Base-by-base conservation (phyloP, 2,888 invertebrate species). In the Meteorus colon region DNA sequence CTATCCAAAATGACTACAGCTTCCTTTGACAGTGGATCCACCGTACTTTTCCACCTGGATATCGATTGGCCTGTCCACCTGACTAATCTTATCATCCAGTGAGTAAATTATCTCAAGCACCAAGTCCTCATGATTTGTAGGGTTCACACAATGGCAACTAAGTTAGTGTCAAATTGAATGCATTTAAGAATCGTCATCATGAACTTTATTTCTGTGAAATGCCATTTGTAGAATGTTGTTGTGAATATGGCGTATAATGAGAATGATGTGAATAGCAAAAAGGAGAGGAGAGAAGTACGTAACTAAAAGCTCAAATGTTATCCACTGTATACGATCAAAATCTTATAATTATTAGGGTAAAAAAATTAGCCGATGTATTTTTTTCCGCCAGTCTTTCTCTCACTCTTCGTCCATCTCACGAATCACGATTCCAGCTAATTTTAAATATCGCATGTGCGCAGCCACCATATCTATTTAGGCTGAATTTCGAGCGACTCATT, bases 1-100 rank as follows among this genome's bases (percentile, higher is more conserved):
- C 93, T 41, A 91, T 93, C 55, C 93, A 93, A 83, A 94, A 93
- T 85, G 92, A 92, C 41, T 93, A 93, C 87, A 93, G 92, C 79
- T 93, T 93, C 87, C 92, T 93, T 78, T 92, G 90, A 91, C 88
- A 87, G 78, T 89, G 89, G 87, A 86, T 89, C 81, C 86, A 84
- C 72, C 85, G 82, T 79, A 84, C 84, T 78, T 78, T 86, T 78
- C 82, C 86, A 55, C 83, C 84, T 34, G 84, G 84, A 74, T 87
- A 87, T 78, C 84, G 85, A 77, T 84, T 84, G 68, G 87, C 86
- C 81, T 85, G 84, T 81, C 84, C 84, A 69, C 77, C 83, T 59
- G 86, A 87, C 80, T 87, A 84, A 88, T 70, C 29, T 41, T 65
- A 66, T 66, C 24, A 41, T 16, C 5, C 14, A 12, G 24, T 37